Evolutionary conservation across 2,797 vertebrate genomes (phyloP).

Genomic region (Momotus momota): DNA sequence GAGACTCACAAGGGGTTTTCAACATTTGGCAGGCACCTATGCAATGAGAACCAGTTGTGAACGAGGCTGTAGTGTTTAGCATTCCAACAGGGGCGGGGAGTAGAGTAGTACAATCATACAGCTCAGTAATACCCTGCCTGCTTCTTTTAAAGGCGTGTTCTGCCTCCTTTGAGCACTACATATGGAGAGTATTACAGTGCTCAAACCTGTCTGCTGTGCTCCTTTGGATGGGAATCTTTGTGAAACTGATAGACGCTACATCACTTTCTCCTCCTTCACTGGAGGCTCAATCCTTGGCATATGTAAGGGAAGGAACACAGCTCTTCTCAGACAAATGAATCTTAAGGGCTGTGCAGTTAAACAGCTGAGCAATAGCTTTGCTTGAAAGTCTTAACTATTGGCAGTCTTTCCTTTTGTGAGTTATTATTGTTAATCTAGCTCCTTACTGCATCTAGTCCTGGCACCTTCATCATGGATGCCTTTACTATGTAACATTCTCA

Average conservation of each 20-base stretch:
- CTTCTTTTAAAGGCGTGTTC: not conserved
- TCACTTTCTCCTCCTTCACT: not conserved
- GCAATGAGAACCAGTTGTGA: not conserved
- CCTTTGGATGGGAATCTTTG: too few relatives aligned
- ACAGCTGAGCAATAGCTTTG: not conserved
- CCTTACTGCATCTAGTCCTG: not conserved
- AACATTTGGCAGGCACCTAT: not conserved
- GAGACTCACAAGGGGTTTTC: not conserved
- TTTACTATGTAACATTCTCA: not conserved
- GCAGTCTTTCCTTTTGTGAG: not conserved
- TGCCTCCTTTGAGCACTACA: not conserved
- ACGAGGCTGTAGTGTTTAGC: not conserved
- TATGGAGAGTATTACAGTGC: rapidly evolving
- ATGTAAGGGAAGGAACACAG: not conserved
- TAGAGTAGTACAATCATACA: not conserved
- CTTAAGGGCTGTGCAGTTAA: not conserved
- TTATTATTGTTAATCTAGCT: not conserved
- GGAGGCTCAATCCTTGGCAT: not conserved
- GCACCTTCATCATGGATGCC: not conserved
- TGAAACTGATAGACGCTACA: not conserved
- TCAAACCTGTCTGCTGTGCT: not conserved
- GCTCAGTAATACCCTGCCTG: rapidly evolving
- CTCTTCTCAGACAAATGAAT: not conserved
- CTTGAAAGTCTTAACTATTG: not conserved
- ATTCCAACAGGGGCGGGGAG: not conserved